Evolutionary conservation across 2,113 vertebrate genomes (phyloP), one percentile per base, ranked within the genome.

Genomic region (Dipodomys ordii): DNA sequence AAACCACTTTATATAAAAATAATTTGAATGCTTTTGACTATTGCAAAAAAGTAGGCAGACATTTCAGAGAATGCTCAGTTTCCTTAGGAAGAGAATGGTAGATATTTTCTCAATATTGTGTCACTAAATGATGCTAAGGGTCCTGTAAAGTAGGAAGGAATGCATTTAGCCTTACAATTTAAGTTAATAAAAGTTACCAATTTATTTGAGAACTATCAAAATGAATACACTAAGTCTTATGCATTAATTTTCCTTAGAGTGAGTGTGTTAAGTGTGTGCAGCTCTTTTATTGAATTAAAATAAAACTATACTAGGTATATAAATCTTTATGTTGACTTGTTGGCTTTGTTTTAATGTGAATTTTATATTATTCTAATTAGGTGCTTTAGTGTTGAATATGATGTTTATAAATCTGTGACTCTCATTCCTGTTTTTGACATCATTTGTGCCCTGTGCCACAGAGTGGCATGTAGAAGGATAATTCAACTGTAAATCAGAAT

Each of bases 231-330:
- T 89, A 35, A 82, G 78, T 30, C 28, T 35, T 91, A 10, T 72
- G 27, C 39, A 62, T 96, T 90, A 90, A 49, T 94, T 96, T 89
- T 92, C 79, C 81, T 96, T 94, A 83, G 69, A 79, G 9, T 81
- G n/a, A 67, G 90, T 88, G 16, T 80, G 53, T 68, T 92, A 90
- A 83, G 4, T 89, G 39, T 92, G 65, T 18, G 7, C 57, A 39
- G 53, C 76, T 90, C 16, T 91, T 84, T 81, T 81, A 83, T 57
- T 79, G 76, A 78, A 85, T 81, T 46, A 91, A 83, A 82, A 80
- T 72, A 49, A 78, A 87, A 71, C 60, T 27, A 3, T 72, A 15
- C 35, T 57, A 57, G 39, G 4, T 82, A 28, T 67, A 79, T 60
- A 76, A 71, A 92, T 25, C 49, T 57, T 32, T 32, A 22, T 77